These are phyloP conservation scores for Aurelia aurita DNA, from an alignment of 30 jellyfish, hydroid and myxozoan species.

Conservation along the genomic window DNA sequence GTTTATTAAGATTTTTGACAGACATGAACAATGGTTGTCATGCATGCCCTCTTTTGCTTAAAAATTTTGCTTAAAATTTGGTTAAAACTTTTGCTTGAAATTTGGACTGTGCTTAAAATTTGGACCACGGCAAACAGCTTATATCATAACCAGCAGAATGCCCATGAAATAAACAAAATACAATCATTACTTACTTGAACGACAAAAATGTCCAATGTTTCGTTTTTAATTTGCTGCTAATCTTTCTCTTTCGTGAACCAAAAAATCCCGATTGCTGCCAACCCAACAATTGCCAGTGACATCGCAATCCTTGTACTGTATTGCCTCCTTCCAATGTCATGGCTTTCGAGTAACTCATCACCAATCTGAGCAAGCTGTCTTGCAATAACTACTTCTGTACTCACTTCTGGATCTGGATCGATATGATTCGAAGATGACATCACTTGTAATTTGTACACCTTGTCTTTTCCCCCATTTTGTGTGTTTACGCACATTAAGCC, in stretches of 20 bases:
- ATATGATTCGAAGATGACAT: slow-evolving; percentile 26
- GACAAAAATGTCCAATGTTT: too few species aligned
- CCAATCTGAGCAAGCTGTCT: slow-evolving; percentile 64
- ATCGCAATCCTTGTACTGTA: slow-evolving; percentile 12
- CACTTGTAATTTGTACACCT: not conserved
- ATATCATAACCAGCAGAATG: too few species aligned
- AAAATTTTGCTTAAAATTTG: too few species aligned
- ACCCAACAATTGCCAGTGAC: slow-evolving; percentile 49
- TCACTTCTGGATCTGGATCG: slow-evolving; percentile 58
- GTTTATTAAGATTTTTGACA: too few species aligned
- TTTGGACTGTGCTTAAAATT: too few species aligned
- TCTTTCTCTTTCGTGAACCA: slow-evolving; percentile 20
- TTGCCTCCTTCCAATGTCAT: not conserved
- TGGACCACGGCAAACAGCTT: too few species aligned
- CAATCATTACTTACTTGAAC: too few species aligned
- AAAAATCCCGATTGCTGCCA: slow-evolving; percentile 43
- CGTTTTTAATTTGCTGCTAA: not conserved
- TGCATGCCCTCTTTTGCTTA: too few species aligned
- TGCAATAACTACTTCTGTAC: slow-evolving; percentile 21
- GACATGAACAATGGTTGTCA: too few species aligned
- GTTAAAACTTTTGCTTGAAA: too few species aligned
- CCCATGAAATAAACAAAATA: too few species aligned
- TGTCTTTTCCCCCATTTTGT: not conserved
- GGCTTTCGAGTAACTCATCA: slow-evolving; percentile 35
- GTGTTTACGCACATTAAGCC: slow-evolving; percentile 23